Base-by-base conservation (phyloP, 2,797 vertebrate genomes). In the Acrossocheilus fasciatus region DNA sequence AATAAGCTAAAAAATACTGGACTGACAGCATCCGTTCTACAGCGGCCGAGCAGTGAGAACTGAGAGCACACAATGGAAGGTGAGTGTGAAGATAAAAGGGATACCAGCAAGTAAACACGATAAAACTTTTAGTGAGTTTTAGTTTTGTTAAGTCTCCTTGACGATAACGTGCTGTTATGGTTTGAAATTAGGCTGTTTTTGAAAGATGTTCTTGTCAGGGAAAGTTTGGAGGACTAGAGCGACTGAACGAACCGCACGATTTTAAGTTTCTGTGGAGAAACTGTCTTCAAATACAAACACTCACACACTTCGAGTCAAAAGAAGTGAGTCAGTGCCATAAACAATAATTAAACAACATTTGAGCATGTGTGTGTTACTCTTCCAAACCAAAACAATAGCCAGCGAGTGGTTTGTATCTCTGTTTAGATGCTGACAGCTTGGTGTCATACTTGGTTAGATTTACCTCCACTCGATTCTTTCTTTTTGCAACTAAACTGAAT, bases 401-500 rank as follows among this genome's bases (percentile, higher is more conserved):
- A 36, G 36, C 0, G 12, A 59, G 3, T 54, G 50, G 9, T 62
- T 14, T 47, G 17, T 45, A 10, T 43, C 64, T 0, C 18, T 62
- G 77, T 30, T 23, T 23, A 45, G 73, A 75, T 43, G 74, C 39
- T 7, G 64, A n/a, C 17, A 66, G n/a, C 3, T 39, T 12, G 73
- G 17, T 50, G 47, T 52, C 73, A 34, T 20, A 34, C n/a, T 30
- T 43, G 10, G 8, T 43, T 66, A 70, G 62, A n/a, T 50, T 47
- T 34, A 82, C 64, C 69, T 86, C 39, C 43, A 77, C 69, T 76
- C 8, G 41, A 20, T 74, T 57, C 57, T 74, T 83, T 84, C n/a
- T 47, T 72, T 84, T 81, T 83, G 14, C 45, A 43, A 69, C 43
- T 47, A 89, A 88, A 89, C 84, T 86, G 59, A 87, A 89, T 84